Evolutionary conservation across 2,797 vertebrate genomes (phyloP).

Genomic region (Gallirallus australis): DNA sequence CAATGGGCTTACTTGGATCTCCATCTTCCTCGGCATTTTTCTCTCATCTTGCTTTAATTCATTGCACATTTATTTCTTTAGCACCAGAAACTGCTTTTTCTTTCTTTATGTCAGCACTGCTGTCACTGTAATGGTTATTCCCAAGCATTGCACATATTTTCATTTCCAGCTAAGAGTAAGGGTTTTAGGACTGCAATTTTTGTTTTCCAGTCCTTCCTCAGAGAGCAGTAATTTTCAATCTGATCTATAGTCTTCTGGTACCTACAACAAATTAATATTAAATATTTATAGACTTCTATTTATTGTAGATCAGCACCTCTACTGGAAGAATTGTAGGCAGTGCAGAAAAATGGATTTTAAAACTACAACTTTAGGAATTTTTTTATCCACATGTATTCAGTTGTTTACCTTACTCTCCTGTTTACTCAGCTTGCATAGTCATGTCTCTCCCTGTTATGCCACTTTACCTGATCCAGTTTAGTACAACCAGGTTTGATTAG

Average conservation of each 20-base stretch:
- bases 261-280: background rate
- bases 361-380: background rate
- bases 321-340: background rate
- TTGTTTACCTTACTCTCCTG: background rate
- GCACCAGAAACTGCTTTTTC: background rate
- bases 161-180: background rate
- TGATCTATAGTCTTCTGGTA: background rate
- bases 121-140: background rate
- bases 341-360: background rate
- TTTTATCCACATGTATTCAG: background rate
- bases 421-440: background rate
- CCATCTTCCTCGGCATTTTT: background rate
- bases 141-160: background rate
- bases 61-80: background rate
- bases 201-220: background rate
- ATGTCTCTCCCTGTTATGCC: background rate
- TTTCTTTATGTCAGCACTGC: background rate
- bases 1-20: background rate
- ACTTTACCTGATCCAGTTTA: background rate
- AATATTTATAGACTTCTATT: background rate
- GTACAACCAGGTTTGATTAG: background rate
- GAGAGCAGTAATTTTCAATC: background rate
- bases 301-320: background rate
- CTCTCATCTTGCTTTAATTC: background rate
- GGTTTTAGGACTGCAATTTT: background rate